A percentile compares a stretch with the other conserved stretches of the same genome.
Conservation (phyloP, 2,113 vertebrate species). For the Piprites chloris region DNA sequence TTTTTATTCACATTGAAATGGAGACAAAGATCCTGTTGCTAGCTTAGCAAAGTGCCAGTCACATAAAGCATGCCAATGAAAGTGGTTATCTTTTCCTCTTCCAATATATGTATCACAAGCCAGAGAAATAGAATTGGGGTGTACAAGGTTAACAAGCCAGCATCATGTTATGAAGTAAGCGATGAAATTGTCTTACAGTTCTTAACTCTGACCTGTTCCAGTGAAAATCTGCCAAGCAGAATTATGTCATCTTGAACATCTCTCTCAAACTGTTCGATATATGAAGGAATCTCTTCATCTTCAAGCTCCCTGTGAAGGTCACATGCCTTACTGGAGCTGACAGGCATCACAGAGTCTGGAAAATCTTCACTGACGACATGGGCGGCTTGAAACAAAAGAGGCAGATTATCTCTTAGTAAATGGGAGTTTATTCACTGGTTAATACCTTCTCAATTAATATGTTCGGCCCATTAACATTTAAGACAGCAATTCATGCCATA, state of each 20-base stretch:
- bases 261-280: conserved; percentile 81
- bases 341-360: background rate
- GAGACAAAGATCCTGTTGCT: conserved; percentile 27
- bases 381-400: conserved; percentile 44
- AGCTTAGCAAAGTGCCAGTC: conserved; percentile 14
- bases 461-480: background rate
- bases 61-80: background rate
- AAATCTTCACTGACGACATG: background rate
- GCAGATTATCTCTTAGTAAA: background rate
- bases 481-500: background rate
- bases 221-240: conserved; percentile 83
- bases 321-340: background rate
- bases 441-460: background rate
- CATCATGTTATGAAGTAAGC: conserved; percentile 73
- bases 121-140: conserved; percentile 63
- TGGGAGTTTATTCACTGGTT: background rate
- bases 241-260: conserved; percentile 82
- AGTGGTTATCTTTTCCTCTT: background rate
- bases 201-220: conserved; percentile 88
- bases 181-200: conserved; percentile 77
- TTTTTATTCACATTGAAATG: conserved; percentile 39
- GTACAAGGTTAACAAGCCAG: conserved; percentile 69
- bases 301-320: conserved; percentile 61
- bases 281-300: conserved; percentile 76
- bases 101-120: background rate